Evolutionary conservation across 1,140 invertebrate genomes (phyloP).

Genomic region (Ptiloglossa arizonensis): DNA sequence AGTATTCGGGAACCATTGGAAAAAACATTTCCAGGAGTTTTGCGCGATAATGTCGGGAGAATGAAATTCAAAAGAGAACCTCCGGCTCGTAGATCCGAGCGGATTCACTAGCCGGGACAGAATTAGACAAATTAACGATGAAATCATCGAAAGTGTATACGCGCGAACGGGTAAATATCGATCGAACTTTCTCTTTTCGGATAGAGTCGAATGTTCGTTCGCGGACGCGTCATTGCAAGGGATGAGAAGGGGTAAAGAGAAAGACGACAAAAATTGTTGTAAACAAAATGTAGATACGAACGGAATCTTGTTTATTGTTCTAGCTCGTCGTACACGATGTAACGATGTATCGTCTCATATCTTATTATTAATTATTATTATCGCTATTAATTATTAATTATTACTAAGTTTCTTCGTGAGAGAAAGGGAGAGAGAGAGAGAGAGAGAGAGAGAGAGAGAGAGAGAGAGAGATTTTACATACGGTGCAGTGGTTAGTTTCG

Average conservation of each 20-base stretch:
- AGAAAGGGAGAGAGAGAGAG: constrained; percentile 68
- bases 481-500: constrained; percentile 59
- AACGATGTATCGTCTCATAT: constrained; percentile 59
- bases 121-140: background rate
- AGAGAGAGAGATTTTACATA: constrained; percentile 62
- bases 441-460: constrained; percentile 69
- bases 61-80: background rate
- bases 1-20: background rate
- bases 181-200: too few species aligned
- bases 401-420: constrained; percentile 61
- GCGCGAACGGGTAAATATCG: background rate
- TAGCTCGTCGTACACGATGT: constrained; percentile 49
- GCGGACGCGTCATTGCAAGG: background rate
- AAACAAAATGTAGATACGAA: constrained; percentile 67
- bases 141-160: background rate
- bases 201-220: background rate
- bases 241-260: constrained; percentile 8
- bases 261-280: constrained; percentile 46
- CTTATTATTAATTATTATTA: constrained; percentile 64
- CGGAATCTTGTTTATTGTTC: constrained; percentile 67
- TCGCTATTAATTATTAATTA: constrained; percentile 61
- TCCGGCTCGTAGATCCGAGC: background rate
- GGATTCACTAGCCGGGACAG: too few species aligned
- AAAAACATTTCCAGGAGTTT: background rate
- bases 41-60: background rate